phyloP scores from a whole-genome alignment of 2,888 invertebrate species.

The Trissonchulus latispiculum region DNA sequence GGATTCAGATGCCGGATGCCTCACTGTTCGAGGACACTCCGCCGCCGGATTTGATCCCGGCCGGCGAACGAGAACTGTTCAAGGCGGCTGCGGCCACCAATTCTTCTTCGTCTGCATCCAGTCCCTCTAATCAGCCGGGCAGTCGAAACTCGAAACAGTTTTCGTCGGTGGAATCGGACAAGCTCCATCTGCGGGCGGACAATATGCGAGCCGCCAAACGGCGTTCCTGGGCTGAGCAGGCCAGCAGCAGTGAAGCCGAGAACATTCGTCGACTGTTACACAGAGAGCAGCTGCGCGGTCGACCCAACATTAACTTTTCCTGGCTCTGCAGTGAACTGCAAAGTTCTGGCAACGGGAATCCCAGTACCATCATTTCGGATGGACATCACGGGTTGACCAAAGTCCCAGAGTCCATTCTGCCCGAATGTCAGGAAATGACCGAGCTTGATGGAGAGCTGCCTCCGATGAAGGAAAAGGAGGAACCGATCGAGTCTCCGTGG shows the following conservation, averaged over 20 bases:
- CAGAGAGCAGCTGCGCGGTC: constrained; percentile 32
- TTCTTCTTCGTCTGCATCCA: background rate
- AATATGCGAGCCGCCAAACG: constrained; percentile 40
- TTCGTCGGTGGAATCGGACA: constrained; percentile 30
- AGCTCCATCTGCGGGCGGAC: constrained; percentile 36
- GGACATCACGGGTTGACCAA: background rate
- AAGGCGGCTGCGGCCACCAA: background rate
- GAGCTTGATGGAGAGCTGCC: background rate
- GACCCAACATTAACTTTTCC: constrained; percentile 17
- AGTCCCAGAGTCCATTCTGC: background rate
- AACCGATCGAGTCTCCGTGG: no score
- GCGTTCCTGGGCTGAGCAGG: constrained; percentile 38
- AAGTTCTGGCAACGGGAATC: background rate
- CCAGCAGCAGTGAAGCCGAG: constrained; percentile 33
- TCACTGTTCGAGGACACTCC: constrained; percentile 15
- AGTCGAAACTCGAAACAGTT: background rate
- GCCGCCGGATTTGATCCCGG: constrained; percentile 23
- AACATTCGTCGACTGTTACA: constrained; percentile 32
- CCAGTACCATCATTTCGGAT: background rate
- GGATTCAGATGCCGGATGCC: constrained; percentile 12
- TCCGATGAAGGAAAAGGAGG: background rate
- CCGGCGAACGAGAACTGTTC: background rate
- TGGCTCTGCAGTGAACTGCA: constrained; percentile 10
- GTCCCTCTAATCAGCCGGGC: constrained; percentile 27
- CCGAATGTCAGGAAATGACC: background rate